These are phyloP conservation scores for Carpatolechia fugitivella DNA, from an alignment of 2,888 invertebrate genomes.

Conservation along the genomic window DNA sequence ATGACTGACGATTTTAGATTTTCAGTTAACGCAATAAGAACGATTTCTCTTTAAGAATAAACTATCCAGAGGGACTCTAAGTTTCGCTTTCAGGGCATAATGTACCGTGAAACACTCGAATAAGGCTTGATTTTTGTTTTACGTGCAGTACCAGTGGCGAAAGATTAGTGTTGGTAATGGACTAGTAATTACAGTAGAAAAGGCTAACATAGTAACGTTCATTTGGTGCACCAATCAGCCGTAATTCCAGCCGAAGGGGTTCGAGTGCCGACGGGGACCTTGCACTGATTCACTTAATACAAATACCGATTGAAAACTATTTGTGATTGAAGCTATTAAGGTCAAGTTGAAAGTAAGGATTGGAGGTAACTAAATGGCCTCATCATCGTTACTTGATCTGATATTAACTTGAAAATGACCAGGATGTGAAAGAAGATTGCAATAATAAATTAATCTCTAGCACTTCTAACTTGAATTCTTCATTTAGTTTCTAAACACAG, in stretches of 20 bases:
- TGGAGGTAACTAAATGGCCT: no score
- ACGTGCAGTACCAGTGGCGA: conserved; percentile 34
- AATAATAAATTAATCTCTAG: no score
- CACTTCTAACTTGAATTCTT: no score
- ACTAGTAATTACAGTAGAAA: conserved; percentile 75
- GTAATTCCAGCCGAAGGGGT: conserved; percentile 56
- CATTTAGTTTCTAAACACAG: no score
- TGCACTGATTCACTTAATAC: conserved; percentile 53
- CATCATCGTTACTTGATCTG: no score
- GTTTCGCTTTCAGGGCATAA: conserved; percentile 30
- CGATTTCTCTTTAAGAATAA: conserved; percentile 52
- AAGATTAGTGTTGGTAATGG: conserved; percentile 73
- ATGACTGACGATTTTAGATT: conserved; percentile 55
- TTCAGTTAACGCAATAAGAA: conserved; percentile 59
- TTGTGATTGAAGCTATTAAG: no score
- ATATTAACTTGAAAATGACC: no score
- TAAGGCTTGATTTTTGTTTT: conserved; percentile 38
- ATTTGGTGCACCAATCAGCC: conserved; percentile 47
- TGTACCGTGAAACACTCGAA: conserved; percentile 35
- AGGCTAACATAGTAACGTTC: conserved; percentile 75
- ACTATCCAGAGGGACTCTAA: conserved; percentile 6
- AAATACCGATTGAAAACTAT: no score
- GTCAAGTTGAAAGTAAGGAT: no score
- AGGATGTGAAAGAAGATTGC: no score
- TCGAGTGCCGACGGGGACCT: conserved; percentile 43